Conservation (phyloP, 2,113 vertebrate species). For the Desmodus rotundus region DNA sequence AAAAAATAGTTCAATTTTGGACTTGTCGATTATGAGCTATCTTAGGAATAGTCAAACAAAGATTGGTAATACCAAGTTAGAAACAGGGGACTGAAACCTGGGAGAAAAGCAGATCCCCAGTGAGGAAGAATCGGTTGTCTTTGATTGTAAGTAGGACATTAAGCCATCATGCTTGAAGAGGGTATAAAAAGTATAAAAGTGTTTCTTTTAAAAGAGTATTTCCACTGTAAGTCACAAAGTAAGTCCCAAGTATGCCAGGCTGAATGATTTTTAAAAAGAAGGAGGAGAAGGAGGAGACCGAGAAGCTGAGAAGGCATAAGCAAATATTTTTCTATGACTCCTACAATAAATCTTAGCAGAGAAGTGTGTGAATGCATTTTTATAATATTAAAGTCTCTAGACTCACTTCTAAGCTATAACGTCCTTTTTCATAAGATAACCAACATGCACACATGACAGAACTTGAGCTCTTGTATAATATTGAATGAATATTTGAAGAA, state of each 20-base stretch:
- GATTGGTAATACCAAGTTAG: neutral
- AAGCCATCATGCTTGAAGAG: neutral
- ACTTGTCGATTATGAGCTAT: neutral
- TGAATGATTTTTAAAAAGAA: neutral
- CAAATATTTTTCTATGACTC: neutral
- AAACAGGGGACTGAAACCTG: neutral
- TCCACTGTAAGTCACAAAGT: neutral
- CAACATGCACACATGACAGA: neutral
- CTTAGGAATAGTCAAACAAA: neutral
- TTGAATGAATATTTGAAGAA: neutral
- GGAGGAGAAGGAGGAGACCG: neutral
- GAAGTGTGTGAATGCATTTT: neutral
- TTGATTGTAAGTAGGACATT: neutral
- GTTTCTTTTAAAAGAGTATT: neutral
- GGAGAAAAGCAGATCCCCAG: neutral
- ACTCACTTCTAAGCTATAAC: neutral
- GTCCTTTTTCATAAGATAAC: neutral
- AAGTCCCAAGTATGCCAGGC: neutral
- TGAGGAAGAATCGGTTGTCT: neutral
- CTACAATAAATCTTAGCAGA: neutral
- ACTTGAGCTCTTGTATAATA: neutral
- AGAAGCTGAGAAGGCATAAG: neutral
- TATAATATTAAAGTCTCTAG: neutral
- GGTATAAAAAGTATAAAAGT: neutral
- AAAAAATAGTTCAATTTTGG: neutral